Evolutionary conservation across 2,888 invertebrate species (phyloP), one percentile per base, ranked within the genome.

Genomic region (Drosophila atripex): DNA sequence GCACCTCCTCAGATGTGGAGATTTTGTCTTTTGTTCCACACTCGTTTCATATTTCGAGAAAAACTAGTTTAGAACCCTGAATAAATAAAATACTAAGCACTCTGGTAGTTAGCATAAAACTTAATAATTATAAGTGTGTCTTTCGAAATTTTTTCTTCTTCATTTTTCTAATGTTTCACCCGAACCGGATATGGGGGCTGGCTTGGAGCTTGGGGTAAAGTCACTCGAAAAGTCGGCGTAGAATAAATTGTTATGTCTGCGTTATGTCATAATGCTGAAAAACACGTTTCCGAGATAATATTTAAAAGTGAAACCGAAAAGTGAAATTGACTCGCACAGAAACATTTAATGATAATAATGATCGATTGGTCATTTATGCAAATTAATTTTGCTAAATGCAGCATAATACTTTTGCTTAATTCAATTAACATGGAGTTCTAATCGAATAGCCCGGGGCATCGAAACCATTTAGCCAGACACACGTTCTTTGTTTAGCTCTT

Each of bases 301-400:
- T 52, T 52, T 50, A 69, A 71, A 59, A 53, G 52, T 49, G 45
- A 53, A 60, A 66, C 46, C 58, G 39, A 83, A 86, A 88, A 84
- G 83, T 83, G 83, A 84, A 84, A 84, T 80, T 73, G 45, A 64
- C 65, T 66, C 64, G 60, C 58, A 68, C 55, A 57, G 53, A 68
- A 64, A 53, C 64, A 54, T 46, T 64, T 53, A 68, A 45, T 25
- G 56, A 64, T 87, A 72, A 82, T 85, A 78, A 79, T 82, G 88
- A 82, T 82, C 75, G 77, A 82, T 82, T 76, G 63, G 55, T 47
- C 41, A 61, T 58, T 66, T 58, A 76, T 72, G 76, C 66, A 76
- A 85, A 82, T 88, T 86, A 64, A 55, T 58, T 60, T 51, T 53
- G 43, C 68, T 78, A 78, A 85, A 87, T 82, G 80, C 80, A 85